Evolutionary conservation across 2,888 invertebrate species (phyloP).

Genomic region (Meta bourneti): DNA sequence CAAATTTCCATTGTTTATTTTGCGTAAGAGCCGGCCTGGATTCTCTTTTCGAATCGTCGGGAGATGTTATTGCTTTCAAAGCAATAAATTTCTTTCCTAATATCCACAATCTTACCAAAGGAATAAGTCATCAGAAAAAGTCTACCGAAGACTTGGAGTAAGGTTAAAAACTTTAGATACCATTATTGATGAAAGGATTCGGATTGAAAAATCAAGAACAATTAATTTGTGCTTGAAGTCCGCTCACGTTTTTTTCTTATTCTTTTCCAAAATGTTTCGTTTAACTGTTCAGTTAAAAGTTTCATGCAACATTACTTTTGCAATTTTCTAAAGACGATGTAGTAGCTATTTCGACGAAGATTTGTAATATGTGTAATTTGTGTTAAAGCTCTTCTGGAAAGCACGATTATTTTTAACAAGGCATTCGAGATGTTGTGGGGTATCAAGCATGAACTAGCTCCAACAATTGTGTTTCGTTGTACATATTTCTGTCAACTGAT

Average conservation of each 20-base stretch:
- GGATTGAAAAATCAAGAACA: background rate
- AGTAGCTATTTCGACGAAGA: too few species aligned
- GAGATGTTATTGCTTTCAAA: slow-evolving; percentile 57
- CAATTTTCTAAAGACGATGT: too few species aligned
- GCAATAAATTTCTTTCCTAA: slow-evolving; percentile 45
- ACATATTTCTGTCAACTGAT: too few species aligned
- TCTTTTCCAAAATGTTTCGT: background rate
- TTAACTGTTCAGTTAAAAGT: too few species aligned
- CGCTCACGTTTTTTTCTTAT: background rate
- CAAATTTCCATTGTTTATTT: slow-evolving; percentile 68
- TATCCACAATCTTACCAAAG: slow-evolving; percentile 9
- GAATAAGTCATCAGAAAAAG: background rate
- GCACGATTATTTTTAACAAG: too few species aligned
- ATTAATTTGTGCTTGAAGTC: background rate
- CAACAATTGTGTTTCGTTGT: too few species aligned
- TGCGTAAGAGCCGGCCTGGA: slow-evolving; percentile 32
- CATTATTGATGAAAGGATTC: background rate
- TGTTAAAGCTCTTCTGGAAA: too few species aligned
- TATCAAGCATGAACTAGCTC: too few species aligned
- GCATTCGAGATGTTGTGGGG: too few species aligned
- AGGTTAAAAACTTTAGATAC: background rate
- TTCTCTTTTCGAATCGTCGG: slow-evolving; percentile 42
- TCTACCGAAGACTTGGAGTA: background rate
- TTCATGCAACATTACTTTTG: too few species aligned
- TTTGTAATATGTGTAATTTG: too few species aligned